These are phyloP conservation scores for Agrilus cyanescens DNA, from an alignment of 2,888 invertebrate species.

Conservation along the genomic window DNA sequence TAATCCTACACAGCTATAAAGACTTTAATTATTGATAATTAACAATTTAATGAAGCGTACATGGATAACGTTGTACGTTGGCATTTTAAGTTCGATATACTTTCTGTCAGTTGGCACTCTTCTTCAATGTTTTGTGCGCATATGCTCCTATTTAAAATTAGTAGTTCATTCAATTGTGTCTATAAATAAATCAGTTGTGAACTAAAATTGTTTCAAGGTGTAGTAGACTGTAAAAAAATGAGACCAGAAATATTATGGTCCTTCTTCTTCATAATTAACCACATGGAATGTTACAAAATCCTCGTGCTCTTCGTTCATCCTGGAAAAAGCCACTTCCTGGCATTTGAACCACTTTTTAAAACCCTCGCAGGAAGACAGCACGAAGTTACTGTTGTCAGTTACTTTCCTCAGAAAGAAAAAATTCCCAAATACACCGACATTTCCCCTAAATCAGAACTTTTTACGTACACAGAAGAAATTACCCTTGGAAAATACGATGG, in stretches of 20 bases:
- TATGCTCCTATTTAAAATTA: too few relatives aligned
- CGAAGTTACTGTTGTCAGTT: conserved; percentile 54
- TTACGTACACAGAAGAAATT: conserved; percentile 7
- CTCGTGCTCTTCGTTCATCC: conserved; percentile 56
- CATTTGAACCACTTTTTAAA: conserved; percentile 47
- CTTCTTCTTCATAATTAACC: background rate
- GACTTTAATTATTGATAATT: too few relatives aligned
- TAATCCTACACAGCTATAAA: too few relatives aligned
- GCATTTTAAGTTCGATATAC: too few relatives aligned
- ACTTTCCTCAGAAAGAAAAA: conserved; percentile 42
- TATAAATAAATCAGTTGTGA: too few relatives aligned
- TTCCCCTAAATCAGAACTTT: conserved; percentile 30
- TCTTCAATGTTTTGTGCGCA: too few relatives aligned
- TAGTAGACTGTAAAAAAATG: background rate
- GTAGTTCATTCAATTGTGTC: too few relatives aligned
- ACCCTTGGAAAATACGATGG: conserved; percentile 2
- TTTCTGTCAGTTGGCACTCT: too few relatives aligned
- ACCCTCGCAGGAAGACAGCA: conserved; percentile 52
- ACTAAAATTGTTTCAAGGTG: too few relatives aligned
- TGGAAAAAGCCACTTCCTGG: conserved; percentile 60
- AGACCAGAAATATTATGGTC: background rate
- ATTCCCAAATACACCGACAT: conserved; percentile 47
- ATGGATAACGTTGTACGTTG: too few relatives aligned
- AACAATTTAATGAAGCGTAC: too few relatives aligned
- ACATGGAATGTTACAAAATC: conserved; percentile 36